These are phyloP conservation scores for Helarctos malayanus DNA, from an alignment of 2,797 vertebrate species.

Conservation along the genomic window DNA sequence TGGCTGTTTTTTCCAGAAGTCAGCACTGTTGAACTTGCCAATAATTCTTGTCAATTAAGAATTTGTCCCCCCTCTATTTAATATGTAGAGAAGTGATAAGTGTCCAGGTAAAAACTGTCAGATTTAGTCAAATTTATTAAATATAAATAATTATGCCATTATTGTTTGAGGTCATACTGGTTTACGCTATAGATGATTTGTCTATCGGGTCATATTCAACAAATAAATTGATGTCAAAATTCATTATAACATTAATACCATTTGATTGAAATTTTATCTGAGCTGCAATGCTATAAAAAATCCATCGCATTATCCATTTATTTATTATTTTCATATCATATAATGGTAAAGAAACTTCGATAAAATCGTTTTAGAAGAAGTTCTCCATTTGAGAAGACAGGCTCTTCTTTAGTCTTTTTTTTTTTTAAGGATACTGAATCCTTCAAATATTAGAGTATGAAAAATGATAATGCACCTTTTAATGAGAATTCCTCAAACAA, in stretches of 20 bases:
- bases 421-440: not conserved
- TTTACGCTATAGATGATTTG: conserved; percentile 63
- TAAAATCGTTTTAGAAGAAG: conserved; percentile 33
- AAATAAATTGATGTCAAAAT: not conserved
- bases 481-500: not conserved
- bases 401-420: not conserved
- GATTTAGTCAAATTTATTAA: conserved; percentile 60
- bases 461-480: not conserved
- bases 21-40: conserved; percentile 43
- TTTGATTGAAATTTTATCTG: conserved; percentile 74
- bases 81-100: conserved; percentile 6
- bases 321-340: conserved; percentile 66
- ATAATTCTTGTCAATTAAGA: conserved; percentile 43
- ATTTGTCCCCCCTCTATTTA: not conserved
- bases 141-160: not conserved
- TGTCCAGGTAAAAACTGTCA: conserved; percentile 47
- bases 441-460: not conserved
- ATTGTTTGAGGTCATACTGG: not conserved
- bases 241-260: conserved; percentile 49
- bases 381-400: not conserved
- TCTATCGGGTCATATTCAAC: conserved; percentile 55
- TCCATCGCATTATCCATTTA: conserved; percentile 48
- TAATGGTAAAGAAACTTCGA: not conserved
- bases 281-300: conserved; percentile 21
- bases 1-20: not conserved